These are phyloP conservation scores for Morpho achilles DNA, from an alignment of 2,888 invertebrate species.

Conservation along the genomic window DNA sequence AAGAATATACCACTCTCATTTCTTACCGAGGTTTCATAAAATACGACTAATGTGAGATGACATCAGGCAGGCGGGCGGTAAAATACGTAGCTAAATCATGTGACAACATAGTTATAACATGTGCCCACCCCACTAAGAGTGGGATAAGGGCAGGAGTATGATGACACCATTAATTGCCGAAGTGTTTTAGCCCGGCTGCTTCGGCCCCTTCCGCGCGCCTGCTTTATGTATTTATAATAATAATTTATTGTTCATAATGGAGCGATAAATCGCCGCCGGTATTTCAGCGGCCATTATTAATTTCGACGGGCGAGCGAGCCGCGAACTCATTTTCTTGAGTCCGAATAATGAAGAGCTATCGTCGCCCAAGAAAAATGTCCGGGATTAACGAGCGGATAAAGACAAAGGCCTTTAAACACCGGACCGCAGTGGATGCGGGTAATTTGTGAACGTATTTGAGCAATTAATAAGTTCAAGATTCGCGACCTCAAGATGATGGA, in stretches of 20 bases:
- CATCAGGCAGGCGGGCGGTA: too few species aligned
- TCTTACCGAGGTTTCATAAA: too few species aligned
- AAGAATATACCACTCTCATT: too few species aligned
- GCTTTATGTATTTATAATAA: slow-evolving; percentile 43
- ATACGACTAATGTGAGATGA: too few species aligned
- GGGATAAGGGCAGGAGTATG: too few species aligned
- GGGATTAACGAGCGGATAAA: slow-evolving; percentile 42
- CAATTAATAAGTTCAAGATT: slow-evolving; percentile 37
- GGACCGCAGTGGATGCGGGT: slow-evolving; percentile 42
- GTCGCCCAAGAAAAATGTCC: slow-evolving; percentile 28
- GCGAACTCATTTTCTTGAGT: slow-evolving; percentile 51
- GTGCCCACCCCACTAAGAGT: too few species aligned
- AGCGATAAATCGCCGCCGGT: slow-evolving; percentile 49
- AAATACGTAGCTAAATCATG: too few species aligned
- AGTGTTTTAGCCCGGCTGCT: slow-evolving; percentile 2
- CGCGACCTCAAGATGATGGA: slow-evolving; percentile 12
- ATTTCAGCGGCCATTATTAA: slow-evolving; percentile 51
- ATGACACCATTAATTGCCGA: slow-evolving; percentile 3
- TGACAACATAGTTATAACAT: too few species aligned
- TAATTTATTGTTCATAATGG: slow-evolving; percentile 57
- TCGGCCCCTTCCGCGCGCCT: slow-evolving; percentile 14
- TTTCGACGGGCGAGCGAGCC: slow-evolving; percentile 39
- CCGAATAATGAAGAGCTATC: slow-evolving; percentile 56
- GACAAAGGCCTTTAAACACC: slow-evolving; percentile 49
- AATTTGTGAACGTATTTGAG: slow-evolving; percentile 54